Evolutionary conservation across 2,888 invertebrate species (phyloP), one percentile per base, ranked within the genome.

Genomic region (Metacarcinus magister): DNA sequence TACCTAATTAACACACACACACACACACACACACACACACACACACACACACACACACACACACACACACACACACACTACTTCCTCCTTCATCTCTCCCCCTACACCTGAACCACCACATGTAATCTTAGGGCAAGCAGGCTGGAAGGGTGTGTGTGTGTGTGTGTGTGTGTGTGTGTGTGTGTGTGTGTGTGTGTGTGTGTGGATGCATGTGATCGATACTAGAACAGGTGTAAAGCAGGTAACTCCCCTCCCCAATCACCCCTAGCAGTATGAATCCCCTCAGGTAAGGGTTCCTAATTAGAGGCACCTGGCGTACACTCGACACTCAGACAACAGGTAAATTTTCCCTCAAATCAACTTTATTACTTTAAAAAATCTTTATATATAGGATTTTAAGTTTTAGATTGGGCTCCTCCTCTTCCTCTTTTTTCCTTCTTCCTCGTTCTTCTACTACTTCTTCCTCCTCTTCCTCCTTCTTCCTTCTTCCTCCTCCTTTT

Each of bases 1-100:
- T n/a, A n/a, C n/a, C n/a, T n/a, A n/a, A n/a, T n/a, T n/a, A n/a
- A 67, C 67, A 67, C 67, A 67, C 67, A 67, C 67, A 67, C 67
- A 67, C 67, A 67, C 67, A 67, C 67, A 67, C 67, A 67, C 67
- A 67, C 67, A 67, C 67, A 67, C 67, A 67, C 67, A 67, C 67
- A 67, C 67, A 67, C 67, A 67, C 67, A 67, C 67, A 4, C 23
- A 67, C 7, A 67, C 67, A 67, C 67, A 67, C 67, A 67, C 13
- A 67, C 67, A 67, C 67, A 67, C 67, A 67, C 67, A 67, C 67
- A 67, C 67, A 67, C 67, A 67, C 19, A 19, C 13, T n/a, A n/a
- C 54, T 13, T 54, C 54, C 54, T 54, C 54, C 54, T 8, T 54
- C 13, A 8, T 13, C 54, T 54, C 8, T 54, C 54, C 54, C 54